phyloP scores from a whole-genome alignment of 2,888 invertebrate species.

The Synergus gifuensis region DNA sequence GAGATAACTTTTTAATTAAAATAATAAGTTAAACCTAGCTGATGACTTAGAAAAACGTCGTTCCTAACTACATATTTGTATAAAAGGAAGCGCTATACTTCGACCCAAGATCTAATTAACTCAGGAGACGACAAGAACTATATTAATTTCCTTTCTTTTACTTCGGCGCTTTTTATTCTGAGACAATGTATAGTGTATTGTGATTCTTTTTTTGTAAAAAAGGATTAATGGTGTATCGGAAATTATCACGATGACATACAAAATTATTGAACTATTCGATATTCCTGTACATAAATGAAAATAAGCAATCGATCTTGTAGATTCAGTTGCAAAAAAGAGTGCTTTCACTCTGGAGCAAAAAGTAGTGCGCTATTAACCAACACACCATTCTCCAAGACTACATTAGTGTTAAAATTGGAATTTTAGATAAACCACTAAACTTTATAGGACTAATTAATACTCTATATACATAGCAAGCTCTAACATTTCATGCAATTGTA shows the following conservation, averaged over 20 bases:
- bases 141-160: slow-evolving; percentile 36
- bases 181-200: background rate
- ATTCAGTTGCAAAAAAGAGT: background rate
- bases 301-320: background rate
- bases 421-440: background rate
- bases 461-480: background rate
- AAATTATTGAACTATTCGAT: background rate
- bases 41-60: background rate
- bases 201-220: slow-evolving; percentile 6
- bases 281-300: background rate
- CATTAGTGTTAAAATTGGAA: background rate
- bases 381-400: background rate
- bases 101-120: slow-evolving; percentile 33
- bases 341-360: background rate
- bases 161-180: slow-evolving; percentile 15
- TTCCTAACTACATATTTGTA: background rate
- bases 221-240: background rate
- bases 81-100: slow-evolving; percentile 8
- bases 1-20: slow-evolving; percentile 25
- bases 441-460: background rate
- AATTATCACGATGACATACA: background rate
- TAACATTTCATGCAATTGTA: background rate
- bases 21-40: background rate
- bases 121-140: slow-evolving; percentile 24
- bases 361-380: background rate